Base-by-base conservation (phyloP, 2,797 vertebrate genomes). In the Pseudocheirus occidentalis region DNA sequence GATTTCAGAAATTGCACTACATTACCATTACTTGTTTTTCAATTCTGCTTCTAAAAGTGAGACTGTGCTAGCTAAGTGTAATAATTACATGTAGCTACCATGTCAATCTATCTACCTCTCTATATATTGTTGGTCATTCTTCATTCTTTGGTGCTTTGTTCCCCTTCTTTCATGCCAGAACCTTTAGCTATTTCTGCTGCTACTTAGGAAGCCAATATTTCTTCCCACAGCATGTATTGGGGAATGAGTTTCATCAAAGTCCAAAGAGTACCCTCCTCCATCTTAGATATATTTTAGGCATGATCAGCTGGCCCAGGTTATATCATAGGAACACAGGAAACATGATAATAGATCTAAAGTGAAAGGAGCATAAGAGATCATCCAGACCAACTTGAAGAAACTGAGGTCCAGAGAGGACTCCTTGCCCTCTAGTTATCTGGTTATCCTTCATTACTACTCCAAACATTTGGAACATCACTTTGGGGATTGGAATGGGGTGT, bases 1-100 rank as follows among this genome's bases (percentile, higher is more conserved):
- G 2, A 59, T 94, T 96, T 95, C 93, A 94, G 93, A 95, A 97
- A 97, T 52, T 24, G 9, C 14, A 96, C 93, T 93, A 90, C 93
- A 66, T 95, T 90, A 58, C 50, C 34, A 11, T 96, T 52, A 4
- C 53, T 92, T 90, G 24, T 57, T 92, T 91, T 58, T 31, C 58
- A 90, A n/a, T 95, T 97, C 55, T 55, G 31, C 62, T 57, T 92
- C 92, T 34, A 89, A 93, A 93, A 92, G 90, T 94, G 62, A 94
- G 92, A 59, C 5, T 93, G 50, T 53, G 6, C 89, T 89, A 24
- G 27, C 50, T 94, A 62, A 31, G 21, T 55, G 21, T 58, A 31
- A 91, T 34, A 50, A 55, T 92, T 92, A 59, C 28, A 2, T 11
- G 46, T 1, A 91, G 92, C 73, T 4, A 87, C 58, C 54, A 50